These are phyloP conservation scores for Mustelus asterias DNA, from an alignment of 2,113 vertebrate genomes.

Conservation along the genomic window DNA sequence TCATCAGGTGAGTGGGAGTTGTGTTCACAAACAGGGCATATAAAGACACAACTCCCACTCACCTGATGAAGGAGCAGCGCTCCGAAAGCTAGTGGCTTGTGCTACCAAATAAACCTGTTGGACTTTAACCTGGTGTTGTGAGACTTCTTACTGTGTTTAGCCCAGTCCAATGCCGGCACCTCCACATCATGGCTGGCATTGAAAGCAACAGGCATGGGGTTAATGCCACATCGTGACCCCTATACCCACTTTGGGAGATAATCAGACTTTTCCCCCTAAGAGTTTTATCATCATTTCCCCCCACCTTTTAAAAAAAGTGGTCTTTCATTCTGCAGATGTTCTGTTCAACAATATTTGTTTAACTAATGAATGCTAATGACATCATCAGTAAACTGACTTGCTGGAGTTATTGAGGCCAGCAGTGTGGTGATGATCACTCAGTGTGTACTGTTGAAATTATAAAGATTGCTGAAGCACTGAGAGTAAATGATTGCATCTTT, in stretches of 20 bases:
- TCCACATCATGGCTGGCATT: too few species aligned
- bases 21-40: too few species aligned
- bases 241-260: background rate
- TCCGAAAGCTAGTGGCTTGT: too few species aligned
- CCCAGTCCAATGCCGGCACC: too few species aligned
- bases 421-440: background rate
- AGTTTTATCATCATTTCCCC: background rate
- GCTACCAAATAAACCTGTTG: too few species aligned
- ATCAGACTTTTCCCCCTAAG: background rate
- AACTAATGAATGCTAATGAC: background rate
- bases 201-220: background rate
- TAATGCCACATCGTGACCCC: background rate
- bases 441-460: background rate
- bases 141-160: too few species aligned
- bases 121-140: too few species aligned
- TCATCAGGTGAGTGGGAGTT: too few species aligned
- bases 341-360: background rate
- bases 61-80: too few species aligned
- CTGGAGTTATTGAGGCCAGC: background rate
- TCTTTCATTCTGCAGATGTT: background rate
- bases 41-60: too few species aligned
- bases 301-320: background rate
- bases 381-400: background rate
- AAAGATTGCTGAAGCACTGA: conserved; percentile 17
- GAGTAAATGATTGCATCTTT: conserved; percentile 16